Percentiles rank a stretch among this genome's conserved stretches.
These are phyloP conservation scores for Ylistrum balloti DNA, from an alignment of 1,140 invertebrate species.

Conservation along the genomic window DNA sequence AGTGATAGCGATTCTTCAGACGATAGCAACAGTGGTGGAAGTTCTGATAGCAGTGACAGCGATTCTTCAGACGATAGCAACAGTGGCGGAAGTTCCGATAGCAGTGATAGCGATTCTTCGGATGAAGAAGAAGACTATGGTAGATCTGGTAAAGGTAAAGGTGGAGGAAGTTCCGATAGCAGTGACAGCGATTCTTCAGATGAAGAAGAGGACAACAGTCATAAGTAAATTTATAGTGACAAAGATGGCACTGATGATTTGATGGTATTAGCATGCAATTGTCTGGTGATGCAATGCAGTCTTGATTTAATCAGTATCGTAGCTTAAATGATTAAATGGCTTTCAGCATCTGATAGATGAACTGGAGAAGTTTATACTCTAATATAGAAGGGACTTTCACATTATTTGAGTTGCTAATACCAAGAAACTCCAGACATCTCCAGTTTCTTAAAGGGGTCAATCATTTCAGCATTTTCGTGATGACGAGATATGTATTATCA, in stretches of 20 bases:
- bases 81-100: neutral
- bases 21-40: neutral
- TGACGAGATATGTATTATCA: neutral
- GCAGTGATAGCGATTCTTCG: neutral
- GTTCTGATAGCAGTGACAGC: neutral
- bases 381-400: too few species aligned
- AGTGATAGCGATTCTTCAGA: neutral
- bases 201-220: neutral
- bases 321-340: too few species aligned
- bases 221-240: neutral
- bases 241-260: too few species aligned
- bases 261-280: too few species aligned
- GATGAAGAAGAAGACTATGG: neutral
- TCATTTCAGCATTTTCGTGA: neutral
- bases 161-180: neutral
- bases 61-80: neutral
- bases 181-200: conserved; percentile 1
- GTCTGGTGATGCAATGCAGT: too few species aligned
- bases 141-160: neutral
- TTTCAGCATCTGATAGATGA: too few species aligned
- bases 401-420: too few species aligned
- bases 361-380: too few species aligned
- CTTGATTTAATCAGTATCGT: too few species aligned
- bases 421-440: too few species aligned
- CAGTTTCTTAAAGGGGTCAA: neutral